Evolutionary conservation across 2,113 vertebrate species (phyloP), one percentile per base, ranked within the genome.

Genomic region (Parus major): DNA sequence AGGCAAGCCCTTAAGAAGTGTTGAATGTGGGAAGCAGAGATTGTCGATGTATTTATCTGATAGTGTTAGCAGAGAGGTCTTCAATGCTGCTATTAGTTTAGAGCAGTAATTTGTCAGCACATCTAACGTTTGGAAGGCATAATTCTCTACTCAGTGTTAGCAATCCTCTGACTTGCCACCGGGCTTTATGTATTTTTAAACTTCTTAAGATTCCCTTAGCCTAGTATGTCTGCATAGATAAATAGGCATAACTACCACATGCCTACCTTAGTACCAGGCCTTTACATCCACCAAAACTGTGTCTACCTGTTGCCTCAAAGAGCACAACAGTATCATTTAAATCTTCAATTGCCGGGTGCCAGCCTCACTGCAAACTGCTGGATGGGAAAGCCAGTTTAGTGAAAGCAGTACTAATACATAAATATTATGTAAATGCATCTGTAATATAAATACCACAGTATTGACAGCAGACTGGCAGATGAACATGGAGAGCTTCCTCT

Each of bases 21-120:
- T 94, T 88, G 94, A 81, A 93, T 93, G 91, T 95, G 94, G 94
- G 96, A 97, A 97, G 94, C 60, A 93, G 94, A 92, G 56, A 90
- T 47, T 93, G 79, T 86, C 92, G 85, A 94, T 88, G 85, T 39
- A 86, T 83, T 93, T 95, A 84, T 88, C 88, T 78, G 76, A 78
- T 92, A 90, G 76, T 86, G 80, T 88, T 86, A 97, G 80, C 82
- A 90, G 68, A 92, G 86, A 95, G 86, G 88, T 92, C 95, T 96
- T 83, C 91, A 86, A 52, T 35, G 33, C 47, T 64, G 76, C 86
- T 78, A 86, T 88, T 94, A 88, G 57, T 85, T 94, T 65, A 78
- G 72, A 96, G 70, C 16, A 66, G 82, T 59, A 91, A 94, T 73
- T 96, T 93, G 52, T 95, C 56, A 57, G 80, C 60, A 92, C 0